Conservation (phyloP, 2,113 vertebrate species). For the Diglossa brunneiventris region DNA sequence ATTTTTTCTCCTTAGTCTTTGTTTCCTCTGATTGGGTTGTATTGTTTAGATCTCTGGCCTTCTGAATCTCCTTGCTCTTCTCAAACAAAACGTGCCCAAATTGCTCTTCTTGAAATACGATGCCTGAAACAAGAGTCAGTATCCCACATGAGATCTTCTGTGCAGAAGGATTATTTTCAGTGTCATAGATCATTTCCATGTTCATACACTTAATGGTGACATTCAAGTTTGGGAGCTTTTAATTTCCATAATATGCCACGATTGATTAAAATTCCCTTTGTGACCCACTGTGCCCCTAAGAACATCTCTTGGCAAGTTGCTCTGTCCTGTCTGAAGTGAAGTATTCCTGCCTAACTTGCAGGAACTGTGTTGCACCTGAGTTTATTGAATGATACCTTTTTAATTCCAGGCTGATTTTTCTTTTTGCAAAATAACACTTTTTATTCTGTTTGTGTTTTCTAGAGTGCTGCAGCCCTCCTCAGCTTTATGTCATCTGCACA, state of each 20-base stretch:
- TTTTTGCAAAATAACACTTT: background rate
- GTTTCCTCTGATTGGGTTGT: rapidly evolving
- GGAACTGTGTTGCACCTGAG: background rate
- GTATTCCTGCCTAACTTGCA: background rate
- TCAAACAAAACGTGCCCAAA: background rate
- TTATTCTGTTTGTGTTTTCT: background rate
- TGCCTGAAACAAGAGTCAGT: background rate
- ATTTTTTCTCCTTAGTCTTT: background rate
- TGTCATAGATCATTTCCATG: background rate
- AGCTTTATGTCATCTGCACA: background rate
- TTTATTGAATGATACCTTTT: background rate
- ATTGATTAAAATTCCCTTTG: background rate
- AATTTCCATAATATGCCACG: background rate
- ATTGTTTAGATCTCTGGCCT: background rate
- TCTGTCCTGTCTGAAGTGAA: background rate
- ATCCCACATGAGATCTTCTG: background rate
- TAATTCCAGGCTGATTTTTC: background rate
- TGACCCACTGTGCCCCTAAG: background rate
- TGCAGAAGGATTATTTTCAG: background rate
- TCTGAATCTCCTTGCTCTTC: background rate
- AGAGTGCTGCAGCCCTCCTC: background rate
- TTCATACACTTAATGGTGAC: background rate
- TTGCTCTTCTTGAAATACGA: background rate
- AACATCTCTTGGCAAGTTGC: background rate
- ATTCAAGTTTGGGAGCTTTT: background rate